Evolutionary conservation across 2,113 vertebrate species (phyloP), one percentile per base, ranked within the genome.

Genomic region (Aphelocoma coerulescens): DNA sequence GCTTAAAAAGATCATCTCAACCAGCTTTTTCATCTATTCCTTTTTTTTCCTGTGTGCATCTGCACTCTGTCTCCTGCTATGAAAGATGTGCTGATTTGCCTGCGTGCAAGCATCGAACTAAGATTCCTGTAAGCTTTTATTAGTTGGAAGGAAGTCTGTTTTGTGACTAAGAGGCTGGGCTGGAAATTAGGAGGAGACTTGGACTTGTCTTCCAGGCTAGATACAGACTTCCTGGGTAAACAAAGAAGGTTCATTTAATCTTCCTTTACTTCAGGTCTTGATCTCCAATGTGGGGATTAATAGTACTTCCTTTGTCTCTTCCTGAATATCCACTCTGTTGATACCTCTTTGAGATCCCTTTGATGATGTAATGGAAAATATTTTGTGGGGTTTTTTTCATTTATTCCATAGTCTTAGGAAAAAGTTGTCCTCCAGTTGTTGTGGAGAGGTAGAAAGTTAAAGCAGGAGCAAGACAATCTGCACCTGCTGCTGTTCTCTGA

Each of bases 81-180:
- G 63, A 43, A 48, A 61, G 68, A 74, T 88, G 62, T 35, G 66
- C 67, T 41, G 27, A 44, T 55, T 62, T 90, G 78, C 71, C 62
- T 77, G 72, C 13, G 1, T 93, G 75, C 55, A 33, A 63, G 48
- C 10, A 1, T 43, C 0, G 3, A 51, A 54, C 33, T 88, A 11
- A 44, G 85, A 94, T 91, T 88, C 85, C 67, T 90, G 75, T 88
- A 88, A 93, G 46, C 55, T 48, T 90, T 78, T 86, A 55, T 86
- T 93, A 74, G 52, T 67, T 94, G 92, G 79, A 90, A 85, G 55
- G 81, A 83, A 77, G 57, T 73, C 67, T 80, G 48, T 24, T 93
- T 67, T 73, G 74, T 88, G 85, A 74, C 46, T 89, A 11, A 68
- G 76, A 85, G 85, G 7, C 66, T 85, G 77, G 35, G 63, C 75